Conservation (phyloP, 2,797 vertebrate species). For the Sebastes wilsoni region DNA sequence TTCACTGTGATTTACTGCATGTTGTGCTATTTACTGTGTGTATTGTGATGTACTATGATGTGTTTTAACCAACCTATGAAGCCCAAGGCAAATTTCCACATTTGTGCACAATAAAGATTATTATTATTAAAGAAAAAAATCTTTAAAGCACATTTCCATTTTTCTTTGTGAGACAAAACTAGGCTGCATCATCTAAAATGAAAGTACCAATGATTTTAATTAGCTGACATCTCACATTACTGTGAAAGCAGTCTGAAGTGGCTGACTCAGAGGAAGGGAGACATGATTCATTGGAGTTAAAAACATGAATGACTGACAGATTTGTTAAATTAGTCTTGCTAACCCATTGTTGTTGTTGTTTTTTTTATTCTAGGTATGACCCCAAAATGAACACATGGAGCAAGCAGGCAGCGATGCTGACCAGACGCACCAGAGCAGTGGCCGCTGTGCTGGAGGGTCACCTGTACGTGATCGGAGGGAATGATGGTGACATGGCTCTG, state of each 20-base stretch:
- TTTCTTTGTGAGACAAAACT: not conserved
- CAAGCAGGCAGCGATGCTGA: slow-evolving; percentile 69
- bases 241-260: not conserved
- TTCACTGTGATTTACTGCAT: too few species aligned
- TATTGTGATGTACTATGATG: too few species aligned
- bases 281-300: not conserved
- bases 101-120: too few species aligned
- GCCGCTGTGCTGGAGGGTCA: slow-evolving; percentile 68
- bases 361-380: slow-evolving; percentile 69
- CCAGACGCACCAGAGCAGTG: slow-evolving; percentile 52
- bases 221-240: slow-evolving; percentile 6
- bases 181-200: not conserved
- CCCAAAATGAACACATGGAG: slow-evolving; percentile 74
- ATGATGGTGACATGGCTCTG: slow-evolving; percentile 67
- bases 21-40: too few species aligned
- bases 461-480: slow-evolving; percentile 80
- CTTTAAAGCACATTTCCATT: not conserved
- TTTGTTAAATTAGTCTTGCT: not conserved
- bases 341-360: not conserved
- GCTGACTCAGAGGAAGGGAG: slow-evolving; percentile 22
- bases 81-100: too few species aligned
- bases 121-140: not conserved
- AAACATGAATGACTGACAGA: not conserved
- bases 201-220: not conserved
- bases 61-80: too few species aligned